These are phyloP conservation scores for Epinotia ramella DNA, from an alignment of 2,888 invertebrate species.

Conservation along the genomic window DNA sequence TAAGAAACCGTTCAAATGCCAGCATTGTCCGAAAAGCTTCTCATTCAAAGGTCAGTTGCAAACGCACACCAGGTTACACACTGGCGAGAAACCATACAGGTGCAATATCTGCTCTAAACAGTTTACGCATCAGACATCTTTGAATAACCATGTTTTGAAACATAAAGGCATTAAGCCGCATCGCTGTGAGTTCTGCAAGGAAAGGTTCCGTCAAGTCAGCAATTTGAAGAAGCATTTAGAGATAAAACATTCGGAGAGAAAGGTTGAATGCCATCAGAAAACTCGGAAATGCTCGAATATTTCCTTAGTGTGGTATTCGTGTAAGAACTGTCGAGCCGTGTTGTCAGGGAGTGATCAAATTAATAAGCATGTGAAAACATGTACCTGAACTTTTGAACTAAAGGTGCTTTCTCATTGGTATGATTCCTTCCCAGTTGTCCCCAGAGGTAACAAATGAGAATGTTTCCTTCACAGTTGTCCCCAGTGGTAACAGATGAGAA, in stretches of 20 bases:
- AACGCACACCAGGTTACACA: background rate
- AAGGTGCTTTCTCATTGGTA: too few species aligned
- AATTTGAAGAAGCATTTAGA: slow-evolving; percentile 8
- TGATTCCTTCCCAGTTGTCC: too few species aligned
- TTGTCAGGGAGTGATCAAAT: background rate
- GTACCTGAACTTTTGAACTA: background rate
- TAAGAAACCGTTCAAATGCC: background rate
- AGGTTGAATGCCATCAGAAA: background rate
- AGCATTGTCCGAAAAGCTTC: slow-evolving; percentile 9
- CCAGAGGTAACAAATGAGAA: too few species aligned
- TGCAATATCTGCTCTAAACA: background rate
- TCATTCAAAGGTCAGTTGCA: background rate
- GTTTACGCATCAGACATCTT: slow-evolving; percentile 8
- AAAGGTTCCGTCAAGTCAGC: slow-evolving; percentile 5
- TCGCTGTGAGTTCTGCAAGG: background rate
- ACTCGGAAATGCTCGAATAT: background rate
- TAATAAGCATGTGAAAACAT: background rate
- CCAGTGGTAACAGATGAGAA: too few species aligned
- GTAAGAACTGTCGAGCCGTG: slow-evolving; percentile 1
- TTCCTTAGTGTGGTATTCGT: background rate
- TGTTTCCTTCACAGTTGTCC: too few species aligned
- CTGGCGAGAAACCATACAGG: slow-evolving; percentile 6
- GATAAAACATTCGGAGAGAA: background rate
- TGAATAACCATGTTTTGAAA: slow-evolving; percentile 14
- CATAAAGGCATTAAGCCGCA: slow-evolving; percentile 5